Evolutionary conservation across 2,113 vertebrate species (phyloP).

Genomic region (Cynopterus brachyotis): DNA sequence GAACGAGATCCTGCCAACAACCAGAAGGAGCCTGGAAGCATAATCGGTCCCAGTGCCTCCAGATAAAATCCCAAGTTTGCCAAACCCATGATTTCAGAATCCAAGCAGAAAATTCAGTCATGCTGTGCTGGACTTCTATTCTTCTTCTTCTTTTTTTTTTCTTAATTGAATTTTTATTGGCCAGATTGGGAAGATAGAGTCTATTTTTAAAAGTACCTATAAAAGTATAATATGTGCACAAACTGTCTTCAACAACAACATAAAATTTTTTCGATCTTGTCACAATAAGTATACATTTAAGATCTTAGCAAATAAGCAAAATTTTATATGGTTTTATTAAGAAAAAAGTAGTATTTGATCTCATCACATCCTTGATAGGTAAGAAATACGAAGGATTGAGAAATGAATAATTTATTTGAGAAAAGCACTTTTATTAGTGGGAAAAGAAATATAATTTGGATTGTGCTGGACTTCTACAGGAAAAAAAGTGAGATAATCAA

Average conservation of each 20-base stretch:
- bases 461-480: neutral
- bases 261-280: neutral
- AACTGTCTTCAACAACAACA: neutral
- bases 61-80: neutral
- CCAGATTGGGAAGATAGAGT: neutral
- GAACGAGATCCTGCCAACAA: neutral
- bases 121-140: neutral
- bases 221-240: neutral
- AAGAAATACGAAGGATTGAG: neutral
- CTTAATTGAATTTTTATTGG: neutral
- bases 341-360: neutral
- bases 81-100: neutral
- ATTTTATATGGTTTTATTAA: neutral
- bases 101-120: neutral
- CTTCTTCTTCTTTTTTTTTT: neutral
- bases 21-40: neutral
- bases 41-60: neutral
- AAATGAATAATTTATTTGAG: neutral
- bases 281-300: neutral
- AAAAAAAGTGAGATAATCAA: neutral
- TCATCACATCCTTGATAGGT: neutral
- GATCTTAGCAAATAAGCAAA: neutral
- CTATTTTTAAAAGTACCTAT: neutral
- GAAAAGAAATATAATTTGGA: neutral
- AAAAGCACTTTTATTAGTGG: neutral